Conservation (phyloP, 2,797 vertebrate genomes). For the Phalanger gymnotis region DNA sequence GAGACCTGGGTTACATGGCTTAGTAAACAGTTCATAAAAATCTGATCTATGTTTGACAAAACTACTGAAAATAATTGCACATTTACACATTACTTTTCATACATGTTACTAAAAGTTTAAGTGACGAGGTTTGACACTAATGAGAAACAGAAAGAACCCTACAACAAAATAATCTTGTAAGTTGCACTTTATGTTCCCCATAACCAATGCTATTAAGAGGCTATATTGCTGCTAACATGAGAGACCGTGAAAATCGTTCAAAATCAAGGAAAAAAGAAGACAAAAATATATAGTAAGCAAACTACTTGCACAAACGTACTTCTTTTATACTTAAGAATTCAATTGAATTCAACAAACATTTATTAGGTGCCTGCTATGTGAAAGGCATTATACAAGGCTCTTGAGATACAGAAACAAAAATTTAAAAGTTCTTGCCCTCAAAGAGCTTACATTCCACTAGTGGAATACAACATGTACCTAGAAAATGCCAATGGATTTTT, state of each 20-base stretch:
- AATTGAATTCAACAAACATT: background rate
- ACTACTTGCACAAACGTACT: slow-evolving; percentile 28
- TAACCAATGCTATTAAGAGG: slow-evolving; percentile 29
- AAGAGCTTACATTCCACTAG: background rate
- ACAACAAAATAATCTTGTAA: slow-evolving; percentile 53
- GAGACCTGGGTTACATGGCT: background rate
- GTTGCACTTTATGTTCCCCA: background rate
- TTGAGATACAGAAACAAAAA: background rate
- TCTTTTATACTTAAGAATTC: slow-evolving; percentile 23
- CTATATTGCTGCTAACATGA: background rate
- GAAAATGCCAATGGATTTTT: background rate
- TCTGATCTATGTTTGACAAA: background rate
- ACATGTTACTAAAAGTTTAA: background rate
- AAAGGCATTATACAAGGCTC: background rate
- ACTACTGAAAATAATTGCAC: background rate
- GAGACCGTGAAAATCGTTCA: background rate
- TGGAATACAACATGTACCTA: background rate
- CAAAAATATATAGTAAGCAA: background rate
- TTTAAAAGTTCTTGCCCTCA: background rate
- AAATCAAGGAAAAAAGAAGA: slow-evolving; percentile 52
- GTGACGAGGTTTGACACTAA: background rate
- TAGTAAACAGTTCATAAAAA: background rate
- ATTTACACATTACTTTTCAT: background rate
- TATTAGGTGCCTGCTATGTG: background rate
- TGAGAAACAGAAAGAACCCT: slow-evolving; percentile 60